Evolutionary conservation across 2,888 invertebrate genomes (phyloP), one percentile per base, ranked within the genome.

Genomic region (Drosophila testacea): DNA sequence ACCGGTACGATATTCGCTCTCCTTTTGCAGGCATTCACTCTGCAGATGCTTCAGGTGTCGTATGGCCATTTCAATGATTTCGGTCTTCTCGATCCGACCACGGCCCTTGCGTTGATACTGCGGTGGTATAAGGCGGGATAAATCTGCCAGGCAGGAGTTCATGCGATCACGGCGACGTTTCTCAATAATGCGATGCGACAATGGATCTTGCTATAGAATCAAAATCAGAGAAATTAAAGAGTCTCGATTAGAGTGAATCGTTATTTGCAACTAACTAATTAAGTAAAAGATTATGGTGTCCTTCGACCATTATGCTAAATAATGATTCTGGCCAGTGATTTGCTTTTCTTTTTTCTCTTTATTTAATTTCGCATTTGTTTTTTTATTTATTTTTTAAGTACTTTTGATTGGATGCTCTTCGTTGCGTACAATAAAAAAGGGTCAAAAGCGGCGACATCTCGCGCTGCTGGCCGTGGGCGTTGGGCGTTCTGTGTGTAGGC

Each of bases 51-150:
- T 97, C 93, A 99, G 95, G 90, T 98, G 98, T 64, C 97, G 95
- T 75, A 98, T 98, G 44, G 98, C 98, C 98, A 98, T 98, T 93
- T 99, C 98, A 67, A 99, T 98, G 70, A 99, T 98, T 93, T 99
- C 98, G 0, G 98, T 98, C 93, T 99, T 99, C 92, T 99, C 99
- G 52, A 99, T 97, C 44, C 99, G 94, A 13, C 98, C 98, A 60
- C 98, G 95, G 6, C 98, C 98, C 93, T 98, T 98, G 93, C 98
- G 97, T 90, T 98, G 94, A 92, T 98, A 98, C 88, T 97, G 97
- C 1, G 97, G 95, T 0, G 98, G 99, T 73, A 99, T 98, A 57
- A 99, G 95, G 41, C 98, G 95, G 59, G 98, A 98, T 34, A 99
- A 94, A 92, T 98, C 98, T 0, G 98, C 98, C 67, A 99, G 93